A percentile compares a stretch with the other conserved stretches of the same genome.
These are phyloP conservation scores for Brachypodius melanocephalos DNA, from an alignment of 2,113 vertebrate genomes.

Conservation along the genomic window DNA sequence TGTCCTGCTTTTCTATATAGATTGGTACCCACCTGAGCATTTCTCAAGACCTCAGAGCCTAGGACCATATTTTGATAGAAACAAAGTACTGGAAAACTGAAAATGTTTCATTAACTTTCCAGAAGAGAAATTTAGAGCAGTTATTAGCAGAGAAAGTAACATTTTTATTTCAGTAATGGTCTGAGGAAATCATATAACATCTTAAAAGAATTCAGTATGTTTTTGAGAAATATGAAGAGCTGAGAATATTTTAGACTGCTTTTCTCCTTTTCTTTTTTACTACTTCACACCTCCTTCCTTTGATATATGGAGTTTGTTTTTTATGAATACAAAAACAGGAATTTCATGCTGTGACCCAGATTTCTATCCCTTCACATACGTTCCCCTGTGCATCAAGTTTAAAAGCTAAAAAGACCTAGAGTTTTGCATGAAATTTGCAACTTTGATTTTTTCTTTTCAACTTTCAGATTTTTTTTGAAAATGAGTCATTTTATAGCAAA, in stretches of 20 bases:
- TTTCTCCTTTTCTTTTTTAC: conserved; percentile 56
- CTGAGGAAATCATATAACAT: neutral
- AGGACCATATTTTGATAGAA: neutral
- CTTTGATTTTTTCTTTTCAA: neutral
- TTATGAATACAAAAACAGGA: conserved; percentile 66
- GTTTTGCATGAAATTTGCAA: conserved; percentile 59
- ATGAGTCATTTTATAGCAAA: conserved; percentile 40
- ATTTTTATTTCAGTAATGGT: neutral
- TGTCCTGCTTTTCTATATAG: neutral
- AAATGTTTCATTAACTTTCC: neutral
- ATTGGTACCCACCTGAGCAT: neutral
- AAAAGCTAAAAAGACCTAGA: conserved; percentile 53
- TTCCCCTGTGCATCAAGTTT: conserved; percentile 64
- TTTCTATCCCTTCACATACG: conserved; percentile 56
- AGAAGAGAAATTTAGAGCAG: neutral
- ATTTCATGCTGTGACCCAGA: conserved; percentile 67
- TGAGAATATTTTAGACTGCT: conserved; percentile 43
- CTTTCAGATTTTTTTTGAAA: conserved; percentile 29
- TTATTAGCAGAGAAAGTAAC: neutral
- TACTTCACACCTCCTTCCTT: conserved; percentile 67
- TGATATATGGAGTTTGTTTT: conserved; percentile 62
- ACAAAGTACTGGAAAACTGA: neutral
- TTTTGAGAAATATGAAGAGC: conserved; percentile 3
- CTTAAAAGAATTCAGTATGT: neutral
- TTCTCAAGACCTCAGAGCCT: neutral